Evolutionary conservation across 2,888 invertebrate genomes (phyloP).

Genomic region (Erynnis tages): DNA sequence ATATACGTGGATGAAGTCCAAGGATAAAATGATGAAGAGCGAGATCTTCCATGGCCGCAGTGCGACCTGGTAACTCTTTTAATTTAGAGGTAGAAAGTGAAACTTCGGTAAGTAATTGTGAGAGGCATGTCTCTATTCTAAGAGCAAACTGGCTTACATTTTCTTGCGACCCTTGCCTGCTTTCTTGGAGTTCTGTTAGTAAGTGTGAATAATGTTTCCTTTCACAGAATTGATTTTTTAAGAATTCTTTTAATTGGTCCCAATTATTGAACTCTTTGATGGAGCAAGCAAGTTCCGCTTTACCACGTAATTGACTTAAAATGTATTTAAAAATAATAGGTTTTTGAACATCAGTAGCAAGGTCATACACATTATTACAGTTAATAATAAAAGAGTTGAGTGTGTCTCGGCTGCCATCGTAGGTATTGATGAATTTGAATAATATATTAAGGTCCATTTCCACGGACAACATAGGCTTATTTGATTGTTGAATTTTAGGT

Average conservation of each 20-base stretch:
- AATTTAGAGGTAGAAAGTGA: not conserved
- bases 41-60: not conserved
- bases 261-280: constrained; percentile 36
- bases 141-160: not conserved
- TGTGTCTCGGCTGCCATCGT: not conserved
- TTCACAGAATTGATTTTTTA: constrained; percentile 25
- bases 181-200: not conserved
- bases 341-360: not conserved
- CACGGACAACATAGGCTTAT: not conserved
- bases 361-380: constrained; percentile 1
- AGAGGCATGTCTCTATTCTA: constrained; percentile 8
- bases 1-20: constrained; percentile 8
- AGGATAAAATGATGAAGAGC: not conserved
- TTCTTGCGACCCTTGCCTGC: not conserved
- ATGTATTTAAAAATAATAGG: constrained; percentile 33
- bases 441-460: not conserved
- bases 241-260: constrained; percentile 34
- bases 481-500: not conserved
- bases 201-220: constrained; percentile 9
- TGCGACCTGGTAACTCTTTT: not conserved
- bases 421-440: constrained; percentile 3
- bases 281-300: constrained; percentile 36
- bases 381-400: constrained; percentile 1
- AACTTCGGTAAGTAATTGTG: constrained; percentile 5
- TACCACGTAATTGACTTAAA: constrained; percentile 33